Conservation (phyloP, 1,140 invertebrate species). For the Euura lappo region DNA sequence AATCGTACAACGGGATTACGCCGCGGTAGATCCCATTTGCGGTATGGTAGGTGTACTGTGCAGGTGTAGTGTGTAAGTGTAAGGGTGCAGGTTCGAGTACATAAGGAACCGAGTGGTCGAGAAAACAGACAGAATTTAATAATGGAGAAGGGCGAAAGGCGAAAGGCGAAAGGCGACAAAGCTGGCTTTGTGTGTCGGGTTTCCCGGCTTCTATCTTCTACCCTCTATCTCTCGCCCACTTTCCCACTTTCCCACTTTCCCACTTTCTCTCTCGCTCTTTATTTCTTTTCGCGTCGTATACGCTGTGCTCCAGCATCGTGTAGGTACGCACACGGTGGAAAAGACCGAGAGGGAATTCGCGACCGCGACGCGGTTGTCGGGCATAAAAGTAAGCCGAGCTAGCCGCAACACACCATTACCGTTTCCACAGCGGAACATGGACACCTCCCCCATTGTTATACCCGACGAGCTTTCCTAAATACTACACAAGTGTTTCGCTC, state of each 20-base stretch:
- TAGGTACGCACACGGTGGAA: background rate
- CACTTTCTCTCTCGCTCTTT: background rate
- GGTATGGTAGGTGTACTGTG: no score
- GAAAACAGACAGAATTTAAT: conserved; percentile 47
- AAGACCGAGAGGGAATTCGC: conserved; percentile 13
- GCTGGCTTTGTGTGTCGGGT: conserved; percentile 27
- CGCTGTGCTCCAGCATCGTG: no score
- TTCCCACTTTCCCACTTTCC: background rate
- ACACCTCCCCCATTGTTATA: conserved; percentile 33
- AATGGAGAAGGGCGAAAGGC: conserved; percentile 43
- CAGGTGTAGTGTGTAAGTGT: conserved; percentile 6
- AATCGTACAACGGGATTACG: no score
- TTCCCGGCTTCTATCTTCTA: conserved; percentile 2
- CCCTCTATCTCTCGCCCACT: conserved; percentile 13
- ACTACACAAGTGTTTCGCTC: conserved; percentile 28
- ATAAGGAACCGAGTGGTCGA: conserved; percentile 26
- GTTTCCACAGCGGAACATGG: conserved; percentile 35
- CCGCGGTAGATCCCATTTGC: no score
- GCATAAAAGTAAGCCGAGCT: conserved; percentile 54
- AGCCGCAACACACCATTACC: conserved; percentile 52
- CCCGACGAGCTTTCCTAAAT: conserved; percentile 31
- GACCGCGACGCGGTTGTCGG: conserved; percentile 36
- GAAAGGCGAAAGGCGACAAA: conserved; percentile 42
- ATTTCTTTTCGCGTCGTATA: background rate
- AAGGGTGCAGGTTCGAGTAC: conserved; percentile 12